Evolutionary conservation across 1,140 invertebrate species (phyloP), one percentile per base, ranked within the genome.

Genomic region (Drosophila equinoxialis): DNA sequence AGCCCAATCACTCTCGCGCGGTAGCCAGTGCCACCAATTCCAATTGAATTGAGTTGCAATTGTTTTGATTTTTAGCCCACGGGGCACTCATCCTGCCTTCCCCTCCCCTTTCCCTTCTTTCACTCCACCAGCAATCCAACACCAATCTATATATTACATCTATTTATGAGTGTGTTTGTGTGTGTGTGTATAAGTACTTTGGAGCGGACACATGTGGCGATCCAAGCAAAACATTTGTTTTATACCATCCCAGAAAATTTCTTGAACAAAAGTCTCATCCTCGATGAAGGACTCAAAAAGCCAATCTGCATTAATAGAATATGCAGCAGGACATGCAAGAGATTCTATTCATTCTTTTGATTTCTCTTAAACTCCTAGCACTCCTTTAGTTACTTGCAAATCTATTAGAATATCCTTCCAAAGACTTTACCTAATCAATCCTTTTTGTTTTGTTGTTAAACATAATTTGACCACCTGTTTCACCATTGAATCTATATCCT

Each of bases 41-140:
- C 82, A 82, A 87, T 87, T 87, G 83, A 87, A 87, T 87, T 87
- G 83, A 89, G 83, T 74, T 87, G 84, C 83, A 87, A 87, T 87
- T 87, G 83, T 87, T 87, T 87, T 87, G 83, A 87, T 87, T 87
- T 87, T 81, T 87, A 65, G 83, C 84, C 83, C 84, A 51, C 45
- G 54, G 84, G 83, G 83, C 74, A 65, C 69, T 79, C 63, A 58
- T 65, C 71, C 72, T 17, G 17, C 17, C 17, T 17, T 41, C 55
- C 13, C 8, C 6, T 23, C 17, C 57, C 14, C 8, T 23, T 42
- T 42, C n/a, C 26, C 65, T 39, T 39, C 33, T 23, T 17, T 20
- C 57, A 39, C 17, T 13, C 30, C 6, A 30, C 30, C 30, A 39
- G 37, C 37, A 39, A 13, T 11, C 37, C 37, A 39, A 39, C 37